Base-by-base conservation (phyloP, 2,113 vertebrate genomes). In the Toxotes jaculatrix region DNA sequence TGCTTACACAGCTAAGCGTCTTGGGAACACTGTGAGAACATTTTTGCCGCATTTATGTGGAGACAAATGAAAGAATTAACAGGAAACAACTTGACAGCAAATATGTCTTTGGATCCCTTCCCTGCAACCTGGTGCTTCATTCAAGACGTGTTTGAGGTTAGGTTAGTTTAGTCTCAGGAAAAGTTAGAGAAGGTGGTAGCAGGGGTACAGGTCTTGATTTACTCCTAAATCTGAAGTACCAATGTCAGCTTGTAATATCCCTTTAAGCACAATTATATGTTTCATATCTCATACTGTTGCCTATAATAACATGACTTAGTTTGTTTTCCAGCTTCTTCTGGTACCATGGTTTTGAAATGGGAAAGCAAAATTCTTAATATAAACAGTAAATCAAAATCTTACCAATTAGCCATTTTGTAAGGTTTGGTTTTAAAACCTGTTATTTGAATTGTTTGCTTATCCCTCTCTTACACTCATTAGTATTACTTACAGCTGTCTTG, bases 21-120 rank as follows among this genome's bases (percentile, higher is more conserved):
- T 13, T 23, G 4, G 56, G 43, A 60, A 75, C 38, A 56, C 63
- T 43, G 61, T 72, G 32, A 47, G 32, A 62, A 60, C 12, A 34
- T n/a, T 27, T 55, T 74, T 53, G 31, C 56, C 57, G 80, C 1
- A 83, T 82, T 64, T 34, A 40, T 73, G 12, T 64, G 11, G 49
- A 61, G 13, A 16, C 66, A 65, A 60, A 61, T 43, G 61, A 21
- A 69, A 49, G 7, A 76, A 69, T 51, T 47, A 77, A 56, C 4
- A 64, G 74, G 56, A 79, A 65, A 19, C 71, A 70, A 79, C 45
- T 34, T 82, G 42, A 79, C 56, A 79, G 51, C 49, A 57, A 36
- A 61, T 32, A 34, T 9, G 1, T 80, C 17, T 75, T 84, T 71
- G 56, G 23, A 68, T 72, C 11, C 11, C 57, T 63, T 68, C 40